Percentiles rank a stretch among this genome's conserved stretches.
Conservation (phyloP, 2,888 invertebrate species). For the Leptinotarsa peninsularis region DNA sequence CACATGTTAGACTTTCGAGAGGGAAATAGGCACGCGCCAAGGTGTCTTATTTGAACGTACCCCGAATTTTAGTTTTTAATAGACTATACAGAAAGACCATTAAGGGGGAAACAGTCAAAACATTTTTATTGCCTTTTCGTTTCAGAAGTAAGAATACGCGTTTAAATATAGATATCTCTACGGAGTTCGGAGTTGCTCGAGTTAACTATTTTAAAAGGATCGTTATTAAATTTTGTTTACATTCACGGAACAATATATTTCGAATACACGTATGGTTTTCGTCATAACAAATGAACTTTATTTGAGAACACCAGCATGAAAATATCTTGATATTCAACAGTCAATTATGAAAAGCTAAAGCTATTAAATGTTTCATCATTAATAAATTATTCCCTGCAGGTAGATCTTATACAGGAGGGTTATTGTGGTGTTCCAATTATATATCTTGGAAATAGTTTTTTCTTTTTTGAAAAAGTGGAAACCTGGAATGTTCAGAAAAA, state of each 20-base stretch:
- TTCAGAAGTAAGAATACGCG: conserved; percentile 6
- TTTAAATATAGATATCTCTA: conserved; percentile 1
- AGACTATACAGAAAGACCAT: conserved; percentile 28
- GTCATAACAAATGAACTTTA: conserved; percentile 11
- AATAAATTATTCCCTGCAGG: neutral
- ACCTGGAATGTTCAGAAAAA: too few relatives aligned
- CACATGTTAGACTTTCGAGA: conserved; percentile 45
- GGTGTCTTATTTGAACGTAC: conserved; percentile 24
- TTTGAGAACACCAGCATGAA: neutral
- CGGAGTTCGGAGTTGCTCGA: neutral
- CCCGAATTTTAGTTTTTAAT: conserved; percentile 23
- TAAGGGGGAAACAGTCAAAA: conserved; percentile 30
- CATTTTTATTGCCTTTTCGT: conserved; percentile 32
- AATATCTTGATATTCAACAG: neutral
- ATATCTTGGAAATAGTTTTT: too few relatives aligned
- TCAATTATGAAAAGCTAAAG: neutral
- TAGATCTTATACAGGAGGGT: too few relatives aligned
- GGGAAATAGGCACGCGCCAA: conserved; percentile 47
- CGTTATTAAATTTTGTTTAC: conserved; percentile 9
- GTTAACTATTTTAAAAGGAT: neutral
- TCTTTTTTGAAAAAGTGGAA: too few relatives aligned
- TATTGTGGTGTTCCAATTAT: too few relatives aligned
- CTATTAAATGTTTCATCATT: neutral
- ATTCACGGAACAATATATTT: conserved; percentile 2
- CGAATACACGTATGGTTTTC: conserved; percentile 1